A percentile compares a stretch with the other conserved stretches of the same genome.
These are phyloP conservation scores for Melanerpes aurifrons DNA, from an alignment of 2,113 vertebrate species.

Conservation along the genomic window DNA sequence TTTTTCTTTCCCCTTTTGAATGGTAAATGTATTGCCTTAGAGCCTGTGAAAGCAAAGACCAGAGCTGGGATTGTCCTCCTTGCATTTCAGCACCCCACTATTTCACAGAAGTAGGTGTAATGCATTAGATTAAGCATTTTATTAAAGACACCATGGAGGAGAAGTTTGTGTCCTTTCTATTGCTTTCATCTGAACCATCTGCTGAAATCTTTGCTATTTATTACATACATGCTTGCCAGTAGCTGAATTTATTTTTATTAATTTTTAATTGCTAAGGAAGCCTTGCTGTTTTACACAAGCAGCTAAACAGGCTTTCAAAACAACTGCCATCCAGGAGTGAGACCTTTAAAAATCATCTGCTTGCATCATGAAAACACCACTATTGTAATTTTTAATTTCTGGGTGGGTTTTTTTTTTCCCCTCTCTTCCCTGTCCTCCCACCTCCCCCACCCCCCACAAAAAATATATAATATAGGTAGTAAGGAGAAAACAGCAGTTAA, in stretches of 20 bases:
- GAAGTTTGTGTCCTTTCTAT: not conserved
- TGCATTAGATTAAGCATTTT: not conserved
- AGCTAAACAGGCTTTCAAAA: conserved; percentile 29
- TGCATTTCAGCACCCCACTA: conserved; percentile 1
- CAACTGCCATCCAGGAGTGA: conserved; percentile 21
- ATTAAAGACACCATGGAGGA: conserved; percentile 10
- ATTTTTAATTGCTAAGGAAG: conserved; percentile 15
- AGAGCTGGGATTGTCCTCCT: not conserved
- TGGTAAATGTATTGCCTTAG: not conserved
- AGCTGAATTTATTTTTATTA: not conserved
- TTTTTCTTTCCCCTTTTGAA: not conserved
- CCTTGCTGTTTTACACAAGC: conserved; percentile 20
- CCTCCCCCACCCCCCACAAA: not conserved
- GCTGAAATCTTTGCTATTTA: conserved; percentile 22
- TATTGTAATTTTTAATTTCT: not conserved
- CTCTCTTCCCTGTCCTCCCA: too few relatives aligned
- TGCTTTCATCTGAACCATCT: not conserved
- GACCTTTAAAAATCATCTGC: conserved; percentile 29
- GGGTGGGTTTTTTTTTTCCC: too few relatives aligned
- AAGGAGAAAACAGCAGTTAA: conserved; percentile 48
- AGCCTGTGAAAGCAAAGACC: not conserved
- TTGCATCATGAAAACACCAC: not conserved
- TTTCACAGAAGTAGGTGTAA: conserved; percentile 5
- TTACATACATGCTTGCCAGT: not conserved
- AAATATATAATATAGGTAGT: not conserved